Conservation (phyloP, 2,888 invertebrate genomes). For the Stegophylla sp. region DNA sequence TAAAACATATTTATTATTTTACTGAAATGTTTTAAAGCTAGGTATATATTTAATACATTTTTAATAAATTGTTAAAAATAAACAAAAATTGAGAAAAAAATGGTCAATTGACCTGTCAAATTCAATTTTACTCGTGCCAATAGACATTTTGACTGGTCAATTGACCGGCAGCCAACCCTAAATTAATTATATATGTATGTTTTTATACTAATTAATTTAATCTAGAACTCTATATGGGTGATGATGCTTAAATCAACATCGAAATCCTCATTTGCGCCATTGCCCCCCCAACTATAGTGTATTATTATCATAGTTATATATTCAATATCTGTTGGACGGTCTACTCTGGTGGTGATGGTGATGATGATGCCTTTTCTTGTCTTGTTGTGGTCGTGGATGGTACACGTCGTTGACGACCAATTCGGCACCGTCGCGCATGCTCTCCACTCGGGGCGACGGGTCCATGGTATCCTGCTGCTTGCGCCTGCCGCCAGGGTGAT, state of each 20-base stretch:
- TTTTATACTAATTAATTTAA: too few relatives aligned
- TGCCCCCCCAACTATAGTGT: not conserved
- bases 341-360: slow-evolving; percentile 72
- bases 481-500: slow-evolving; percentile 69
- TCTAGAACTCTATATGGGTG: not conserved
- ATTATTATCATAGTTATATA: not conserved
- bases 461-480: slow-evolving; percentile 80
- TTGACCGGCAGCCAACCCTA: too few relatives aligned
- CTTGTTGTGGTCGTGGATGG: slow-evolving; percentile 68
- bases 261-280: slow-evolving; percentile 29
- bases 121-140: too few relatives aligned
- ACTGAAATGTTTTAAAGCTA: too few relatives aligned
- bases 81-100: too few relatives aligned
- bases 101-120: too few relatives aligned
- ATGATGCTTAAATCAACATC: slow-evolving; percentile 5
- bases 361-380: slow-evolving; percentile 75
- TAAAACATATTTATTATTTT: too few relatives aligned
- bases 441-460: slow-evolving; percentile 66
- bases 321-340: slow-evolving; percentile 38
- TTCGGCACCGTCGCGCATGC: slow-evolving; percentile 77
- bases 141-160: too few relatives aligned
- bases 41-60: too few relatives aligned
- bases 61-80: too few relatives aligned
- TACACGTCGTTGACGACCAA: slow-evolving; percentile 74
- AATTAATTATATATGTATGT: too few relatives aligned